A percentile compares a stretch with the other conserved stretches of the same genome.
These are phyloP conservation scores for Athalia cordata DNA, from an alignment of 2,888 invertebrate species.

Conservation along the genomic window DNA sequence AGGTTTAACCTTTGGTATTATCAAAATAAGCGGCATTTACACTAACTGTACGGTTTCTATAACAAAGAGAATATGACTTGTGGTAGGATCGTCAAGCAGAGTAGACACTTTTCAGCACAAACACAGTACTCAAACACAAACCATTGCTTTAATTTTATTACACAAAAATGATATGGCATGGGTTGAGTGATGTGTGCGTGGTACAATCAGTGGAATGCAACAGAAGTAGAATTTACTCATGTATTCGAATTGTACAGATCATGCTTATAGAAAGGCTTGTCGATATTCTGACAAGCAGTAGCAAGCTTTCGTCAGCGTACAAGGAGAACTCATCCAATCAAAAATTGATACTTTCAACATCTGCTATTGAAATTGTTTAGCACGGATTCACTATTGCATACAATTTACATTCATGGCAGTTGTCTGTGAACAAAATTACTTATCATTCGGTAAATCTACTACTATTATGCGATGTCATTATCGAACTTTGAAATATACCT, in stretches of 20 bases:
- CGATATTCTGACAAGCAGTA: neutral
- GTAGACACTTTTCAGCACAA: conserved; percentile 36
- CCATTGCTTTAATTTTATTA: conserved; percentile 6
- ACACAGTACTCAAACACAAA: conserved; percentile 35
- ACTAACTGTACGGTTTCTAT: conserved; percentile 72
- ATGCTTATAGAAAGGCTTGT: neutral
- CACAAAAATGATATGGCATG: conserved; percentile 16
- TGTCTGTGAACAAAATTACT: too few relatives aligned
- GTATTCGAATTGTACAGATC: neutral
- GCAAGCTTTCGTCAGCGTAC: conserved; percentile 1
- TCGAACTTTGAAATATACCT: too few relatives aligned
- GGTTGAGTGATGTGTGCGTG: conserved; percentile 36
- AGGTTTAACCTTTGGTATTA: conserved; percentile 72
- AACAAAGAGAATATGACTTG: conserved; percentile 72
- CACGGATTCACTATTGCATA: too few relatives aligned
- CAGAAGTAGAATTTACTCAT: conserved; percentile 22
- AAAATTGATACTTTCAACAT: neutral
- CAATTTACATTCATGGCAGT: too few relatives aligned
- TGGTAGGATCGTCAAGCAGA: conserved; percentile 55
- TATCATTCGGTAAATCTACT: too few relatives aligned
- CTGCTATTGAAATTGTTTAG: too few relatives aligned
- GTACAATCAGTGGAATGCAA: conserved; percentile 32
- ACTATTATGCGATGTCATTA: too few relatives aligned
- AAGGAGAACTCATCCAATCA: neutral
- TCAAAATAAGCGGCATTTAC: conserved; percentile 72